Evolutionary conservation across 2,113 vertebrate genomes (phyloP), one percentile per base, ranked within the genome.

Genomic region (Tricholaema leucomelas): DNA sequence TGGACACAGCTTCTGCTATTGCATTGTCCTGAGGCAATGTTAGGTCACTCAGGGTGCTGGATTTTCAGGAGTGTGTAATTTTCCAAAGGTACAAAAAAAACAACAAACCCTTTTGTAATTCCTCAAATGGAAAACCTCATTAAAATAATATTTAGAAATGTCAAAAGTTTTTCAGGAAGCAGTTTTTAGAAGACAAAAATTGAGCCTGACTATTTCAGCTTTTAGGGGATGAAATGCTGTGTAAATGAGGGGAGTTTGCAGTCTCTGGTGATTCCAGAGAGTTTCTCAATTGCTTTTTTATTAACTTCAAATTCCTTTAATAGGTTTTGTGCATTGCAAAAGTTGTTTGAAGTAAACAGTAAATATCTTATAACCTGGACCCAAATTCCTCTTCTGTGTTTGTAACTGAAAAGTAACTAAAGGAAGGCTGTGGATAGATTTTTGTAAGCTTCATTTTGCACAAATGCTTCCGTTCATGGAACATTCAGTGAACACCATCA

Each of bases 21-120:
- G 15, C 31, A 33, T 54, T 20, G 30, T 64, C 64, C 69, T 64
- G 48, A 30, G 30, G n/a, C 31, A 44, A 8, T 56, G 50, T 46
- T 38, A n/a, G 23, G 5, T 48, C 21, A 54, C 50, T 40, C 52
- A 58, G 7, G 56, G 59, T 13, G 13, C 77, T 80, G 46, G 27
- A 54, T 94, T 93, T 90, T 92, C 44, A 71, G 73, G 83, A 91
- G 60, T 44, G 20, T 78, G 76, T 83, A 3, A 64, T 94, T 87
- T 96, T 86, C 61, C 67, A 84, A 85, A 88, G 60, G 79, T 73
- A 55, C 81, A 54, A 84, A 79, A 87, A 92, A 91, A 81, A 64
- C 72, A 79, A 87, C 91, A 91, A 81, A 64, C 72, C 44, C 11
- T 40, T 80, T 79, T 90, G 24, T 40, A 73, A 85, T 77, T 93